Evolutionary conservation across 2,888 invertebrate species (phyloP), one percentile per base, ranked within the genome.

Genomic region (Aricia artaxerxes): DNA sequence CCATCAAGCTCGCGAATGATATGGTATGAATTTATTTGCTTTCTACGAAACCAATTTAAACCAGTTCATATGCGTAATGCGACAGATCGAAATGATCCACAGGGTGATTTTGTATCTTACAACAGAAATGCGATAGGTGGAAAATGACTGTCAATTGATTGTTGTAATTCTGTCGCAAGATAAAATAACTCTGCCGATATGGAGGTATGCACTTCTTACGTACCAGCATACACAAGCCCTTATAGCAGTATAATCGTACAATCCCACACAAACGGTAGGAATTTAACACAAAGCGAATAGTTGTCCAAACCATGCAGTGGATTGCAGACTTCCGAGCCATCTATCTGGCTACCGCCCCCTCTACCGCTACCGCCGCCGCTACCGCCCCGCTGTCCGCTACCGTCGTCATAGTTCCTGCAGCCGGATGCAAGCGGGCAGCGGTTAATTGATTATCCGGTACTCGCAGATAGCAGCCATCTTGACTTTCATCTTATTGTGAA

Each of bases 371-470:
- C 69, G 69, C 64, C 3, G 0, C 35, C 69, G 69, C 69, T 35
- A 35, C 69, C 69, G 69, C 69, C 35, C 69, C 35, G 69, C 69
- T 69, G 13, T 69, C 35, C 69, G 35, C 69, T 85, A 86, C 88
- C 87, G 88, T 88, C 90, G 88, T 91, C 91, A 90, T 89, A 89
- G 88, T 89, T 91, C 90, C 89, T 89, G 90, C 91, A 91, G 85
- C 89, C 90, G 93, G 91, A 91, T 90, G 92, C 90, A 90, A 85
- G 88, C 92, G 91, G 92, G 91, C 92, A 91, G 86, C 90, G 88
- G 90, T 89, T 92, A 93, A 93, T 94, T 93, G 91, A 92, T 92
- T 91, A 92, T 91, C 91, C 92, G 90, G 89, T 24, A 40, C 69
- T 78, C 40, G n/a, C 84, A 87, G 87, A 88, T 87, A 87, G 85